A percentile compares a stretch with the other conserved stretches of the same genome.
Evolutionary conservation across 35 echinoderm and acorn worm genomes (phyloP).

Genomic region (Lytechinus pictus): DNA sequence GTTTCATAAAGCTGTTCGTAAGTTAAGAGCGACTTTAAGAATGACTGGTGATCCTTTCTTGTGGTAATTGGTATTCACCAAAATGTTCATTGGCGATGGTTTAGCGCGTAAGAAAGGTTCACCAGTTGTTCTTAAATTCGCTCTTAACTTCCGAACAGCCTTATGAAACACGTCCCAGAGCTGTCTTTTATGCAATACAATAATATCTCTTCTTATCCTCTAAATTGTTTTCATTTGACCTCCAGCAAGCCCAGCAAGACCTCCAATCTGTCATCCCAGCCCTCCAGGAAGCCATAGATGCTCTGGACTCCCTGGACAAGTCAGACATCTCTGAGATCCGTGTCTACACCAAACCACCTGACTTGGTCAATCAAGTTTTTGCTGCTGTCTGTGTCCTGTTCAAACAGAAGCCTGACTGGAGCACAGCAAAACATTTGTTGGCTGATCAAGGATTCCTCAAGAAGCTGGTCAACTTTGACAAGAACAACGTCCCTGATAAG

Average conservation of each 20-base stretch:
- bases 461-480: slow-evolving; percentile 93
- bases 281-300: slow-evolving; percentile 86
- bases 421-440: slow-evolving; percentile 84
- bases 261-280: slow-evolving; percentile 95
- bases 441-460: slow-evolving; percentile 92
- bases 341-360: slow-evolving; percentile 88
- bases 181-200: too few species aligned
- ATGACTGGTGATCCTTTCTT: too few species aligned
- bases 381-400: slow-evolving; percentile 92
- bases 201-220: too few species aligned
- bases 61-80: too few species aligned
- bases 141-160: too few species aligned
- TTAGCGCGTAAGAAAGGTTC: too few species aligned
- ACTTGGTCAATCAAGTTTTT: slow-evolving; percentile 95
- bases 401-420: slow-evolving; percentile 91
- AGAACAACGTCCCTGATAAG: slow-evolving; percentile 92
- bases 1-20: too few species aligned
- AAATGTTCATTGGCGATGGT: too few species aligned
- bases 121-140: too few species aligned
- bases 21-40: too few species aligned
- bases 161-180: too few species aligned
- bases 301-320: slow-evolving; percentile 92
- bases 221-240: not conserved
- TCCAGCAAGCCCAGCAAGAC: slow-evolving; percentile 94
- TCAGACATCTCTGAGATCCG: slow-evolving; percentile 98